These are phyloP conservation scores for Brachystomella parvula DNA, from an alignment of 1,140 invertebrate species.

Conservation along the genomic window DNA sequence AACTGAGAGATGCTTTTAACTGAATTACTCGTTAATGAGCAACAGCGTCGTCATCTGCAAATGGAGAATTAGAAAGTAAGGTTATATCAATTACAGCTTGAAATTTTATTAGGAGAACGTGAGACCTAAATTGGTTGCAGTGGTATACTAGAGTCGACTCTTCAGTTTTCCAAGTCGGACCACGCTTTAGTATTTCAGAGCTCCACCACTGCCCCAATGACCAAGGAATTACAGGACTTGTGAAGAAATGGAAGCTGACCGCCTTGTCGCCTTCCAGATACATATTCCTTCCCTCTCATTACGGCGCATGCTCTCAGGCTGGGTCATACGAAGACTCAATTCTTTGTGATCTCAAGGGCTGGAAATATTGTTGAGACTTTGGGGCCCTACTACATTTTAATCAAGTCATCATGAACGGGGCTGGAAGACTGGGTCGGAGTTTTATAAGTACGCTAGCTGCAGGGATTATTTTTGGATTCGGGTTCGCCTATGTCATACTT, in stretches of 20 bases:
- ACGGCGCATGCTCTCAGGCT: no score
- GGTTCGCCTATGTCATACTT: slow-evolving; percentile 44
- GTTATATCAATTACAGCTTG: slow-evolving; percentile 10
- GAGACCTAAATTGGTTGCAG: background rate
- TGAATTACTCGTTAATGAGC: no score
- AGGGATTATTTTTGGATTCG: slow-evolving; percentile 44
- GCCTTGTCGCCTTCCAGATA: no score
- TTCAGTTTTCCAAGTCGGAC: background rate
- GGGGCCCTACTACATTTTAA: background rate
- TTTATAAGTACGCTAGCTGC: slow-evolving; percentile 25
- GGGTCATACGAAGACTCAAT: no score
- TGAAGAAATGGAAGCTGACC: no score
- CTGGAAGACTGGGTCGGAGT: slow-evolving; percentile 28
- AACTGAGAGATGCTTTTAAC: no score
- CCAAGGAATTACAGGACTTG: no score
- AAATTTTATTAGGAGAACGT: background rate
- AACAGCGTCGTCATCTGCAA: no score
- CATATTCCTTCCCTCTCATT: no score
- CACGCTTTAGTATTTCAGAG: background rate
- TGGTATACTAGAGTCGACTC: background rate
- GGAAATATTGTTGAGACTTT: slow-evolving; percentile 11
- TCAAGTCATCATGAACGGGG: background rate
- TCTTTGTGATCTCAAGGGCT: slow-evolving; percentile 3
- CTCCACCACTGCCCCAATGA: no score
- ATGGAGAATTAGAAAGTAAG: no score